A percentile compares a stretch with the other conserved stretches of the same genome.
Conservation (phyloP, 1,140 invertebrate genomes). For the Gerris buenoi region DNA sequence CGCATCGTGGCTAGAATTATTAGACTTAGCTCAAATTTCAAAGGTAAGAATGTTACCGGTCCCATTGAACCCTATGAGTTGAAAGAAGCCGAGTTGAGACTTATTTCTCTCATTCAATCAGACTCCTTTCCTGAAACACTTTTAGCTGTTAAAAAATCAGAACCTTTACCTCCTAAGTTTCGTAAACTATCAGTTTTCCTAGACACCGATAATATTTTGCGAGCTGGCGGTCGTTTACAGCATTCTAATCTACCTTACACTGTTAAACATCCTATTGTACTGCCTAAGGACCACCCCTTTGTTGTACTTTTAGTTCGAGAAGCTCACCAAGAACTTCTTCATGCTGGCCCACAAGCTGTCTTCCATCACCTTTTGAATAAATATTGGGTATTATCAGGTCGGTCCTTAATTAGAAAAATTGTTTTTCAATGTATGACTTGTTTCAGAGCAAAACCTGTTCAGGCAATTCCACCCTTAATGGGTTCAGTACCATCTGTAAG, state of each 20-base stretch:
- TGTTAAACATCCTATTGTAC: not conserved
- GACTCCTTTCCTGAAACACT: not conserved
- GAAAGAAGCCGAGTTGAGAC: not conserved
- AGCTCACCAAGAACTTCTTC: not conserved
- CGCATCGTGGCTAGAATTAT: not conserved
- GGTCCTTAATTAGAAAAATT: not conserved
- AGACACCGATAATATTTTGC: not conserved
- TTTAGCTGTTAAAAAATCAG: not conserved
- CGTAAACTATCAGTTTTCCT: not conserved
- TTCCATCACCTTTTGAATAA: not conserved
- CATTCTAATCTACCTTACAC: not conserved
- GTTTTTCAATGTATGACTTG: not conserved
- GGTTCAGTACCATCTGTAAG: not conserved
- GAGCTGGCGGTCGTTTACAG: not conserved
- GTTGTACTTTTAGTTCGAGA: not conserved
- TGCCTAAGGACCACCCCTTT: not conserved
- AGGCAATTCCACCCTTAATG: not conserved
- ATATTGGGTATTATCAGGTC: not conserved
- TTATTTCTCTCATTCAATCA: not conserved
- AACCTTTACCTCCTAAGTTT: not conserved
- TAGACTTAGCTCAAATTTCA: not conserved
- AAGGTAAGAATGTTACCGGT: not conserved
- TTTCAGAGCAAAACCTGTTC: not conserved
- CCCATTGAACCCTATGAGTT: not conserved
- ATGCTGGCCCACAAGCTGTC: not conserved